phyloP scores from a whole-genome alignment of 2,888 invertebrate genomes.

The Cosmopolites sordidus region DNA sequence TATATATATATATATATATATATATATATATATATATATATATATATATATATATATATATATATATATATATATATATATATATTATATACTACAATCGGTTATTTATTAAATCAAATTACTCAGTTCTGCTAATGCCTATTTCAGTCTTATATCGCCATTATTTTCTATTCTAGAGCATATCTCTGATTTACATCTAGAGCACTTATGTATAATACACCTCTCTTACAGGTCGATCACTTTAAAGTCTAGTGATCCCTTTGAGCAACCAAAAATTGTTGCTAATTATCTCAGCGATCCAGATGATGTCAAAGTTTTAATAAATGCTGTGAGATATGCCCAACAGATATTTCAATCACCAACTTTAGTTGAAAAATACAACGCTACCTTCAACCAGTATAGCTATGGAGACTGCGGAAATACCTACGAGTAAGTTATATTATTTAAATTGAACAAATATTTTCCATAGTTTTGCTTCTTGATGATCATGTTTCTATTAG shows the following conservation, averaged over 20 bases:
- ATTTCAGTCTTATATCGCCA: too few relatives aligned
- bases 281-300: conserved; percentile 69
- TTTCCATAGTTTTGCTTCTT: too few relatives aligned
- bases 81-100: too few relatives aligned
- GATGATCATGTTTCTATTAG: conserved; percentile 11
- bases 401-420: conserved; percentile 68
- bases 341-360: conserved; percentile 56
- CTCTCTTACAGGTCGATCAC: conserved; percentile 41
- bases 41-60: too few relatives aligned
- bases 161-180: too few relatives aligned
- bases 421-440: conserved; percentile 47
- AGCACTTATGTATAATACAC: background rate
- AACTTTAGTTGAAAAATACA: conserved; percentile 54
- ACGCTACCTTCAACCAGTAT: conserved; percentile 53
- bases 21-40: too few relatives aligned
- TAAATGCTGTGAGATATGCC: conserved; percentile 57
- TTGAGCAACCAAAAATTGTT: conserved; percentile 64
- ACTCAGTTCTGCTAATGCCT: too few relatives aligned
- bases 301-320: conserved; percentile 58
- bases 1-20: too few relatives aligned
- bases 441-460: background rate
- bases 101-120: too few relatives aligned
- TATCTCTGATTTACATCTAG: too few relatives aligned
- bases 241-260: conserved; percentile 62
- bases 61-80: too few relatives aligned